Conservation (phyloP, 2,888 invertebrate species). For the Yponomeuta evonymella region DNA sequence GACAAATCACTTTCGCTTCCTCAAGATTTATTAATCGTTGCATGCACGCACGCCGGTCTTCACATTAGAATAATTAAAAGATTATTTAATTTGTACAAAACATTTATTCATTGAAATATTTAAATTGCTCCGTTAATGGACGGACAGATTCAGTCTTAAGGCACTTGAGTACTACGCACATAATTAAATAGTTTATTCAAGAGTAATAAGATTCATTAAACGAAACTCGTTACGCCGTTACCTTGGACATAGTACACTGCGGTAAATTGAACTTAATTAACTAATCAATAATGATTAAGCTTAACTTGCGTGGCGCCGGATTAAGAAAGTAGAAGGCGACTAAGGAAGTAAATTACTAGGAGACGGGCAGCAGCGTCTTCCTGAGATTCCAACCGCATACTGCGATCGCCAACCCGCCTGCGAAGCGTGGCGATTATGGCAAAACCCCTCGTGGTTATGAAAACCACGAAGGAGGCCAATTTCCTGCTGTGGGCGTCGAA, state of each 20-base stretch:
- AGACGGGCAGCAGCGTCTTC: too few relatives aligned
- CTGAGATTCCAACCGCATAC: too few relatives aligned
- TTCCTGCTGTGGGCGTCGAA: too few relatives aligned
- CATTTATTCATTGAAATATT: conserved; percentile 6
- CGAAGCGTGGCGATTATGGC: too few relatives aligned
- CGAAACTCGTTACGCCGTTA: background rate
- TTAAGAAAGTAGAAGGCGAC: too few relatives aligned
- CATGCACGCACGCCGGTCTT: background rate
- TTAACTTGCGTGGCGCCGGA: background rate
- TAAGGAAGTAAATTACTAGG: too few relatives aligned
- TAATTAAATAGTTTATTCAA: background rate
- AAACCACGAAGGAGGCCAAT: too few relatives aligned
- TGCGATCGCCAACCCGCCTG: too few relatives aligned
- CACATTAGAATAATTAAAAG: conserved; percentile 15
- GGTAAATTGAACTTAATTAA: background rate
- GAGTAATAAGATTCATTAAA: background rate
- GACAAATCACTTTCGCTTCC: too few relatives aligned
- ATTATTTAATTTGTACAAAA: conserved; percentile 23
- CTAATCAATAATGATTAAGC: background rate
- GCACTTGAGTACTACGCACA: background rate
- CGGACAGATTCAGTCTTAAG: conserved; percentile 22
- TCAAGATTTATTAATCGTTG: too few relatives aligned
- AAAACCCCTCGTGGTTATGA: too few relatives aligned
- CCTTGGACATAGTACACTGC: background rate
- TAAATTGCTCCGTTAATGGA: conserved; percentile 15